Evolutionary conservation across 2,888 invertebrate species (phyloP).

Genomic region (Leptarthrus brevirostris): DNA sequence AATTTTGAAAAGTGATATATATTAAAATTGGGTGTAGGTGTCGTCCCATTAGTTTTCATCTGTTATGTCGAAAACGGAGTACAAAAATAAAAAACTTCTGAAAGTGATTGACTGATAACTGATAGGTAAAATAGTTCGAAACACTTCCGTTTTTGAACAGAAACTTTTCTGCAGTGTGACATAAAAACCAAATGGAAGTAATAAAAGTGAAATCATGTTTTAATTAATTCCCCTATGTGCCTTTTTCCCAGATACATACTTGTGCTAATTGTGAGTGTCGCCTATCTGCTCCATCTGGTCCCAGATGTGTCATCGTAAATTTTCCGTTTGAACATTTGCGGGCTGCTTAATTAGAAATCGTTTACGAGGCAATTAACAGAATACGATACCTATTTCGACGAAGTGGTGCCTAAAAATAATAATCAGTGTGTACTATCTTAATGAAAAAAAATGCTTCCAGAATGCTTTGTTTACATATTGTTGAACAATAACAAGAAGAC

Average conservation of each 20-base stretch:
- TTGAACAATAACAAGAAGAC: not conserved
- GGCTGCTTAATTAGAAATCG: not conserved
- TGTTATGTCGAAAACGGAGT: not conserved
- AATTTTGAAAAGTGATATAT: not conserved
- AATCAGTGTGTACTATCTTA: conserved; percentile 27
- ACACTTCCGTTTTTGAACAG: not conserved
- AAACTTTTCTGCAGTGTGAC: not conserved
- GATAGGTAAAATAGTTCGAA: no score
- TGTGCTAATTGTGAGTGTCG: not conserved
- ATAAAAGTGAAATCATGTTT: not conserved
- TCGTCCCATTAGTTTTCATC: not conserved
- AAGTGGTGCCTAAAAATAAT: not conserved
- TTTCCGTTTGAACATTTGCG: not conserved
- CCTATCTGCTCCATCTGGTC: not conserved
- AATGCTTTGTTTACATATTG: not conserved
- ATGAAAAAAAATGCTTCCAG: conserved; percentile 10
- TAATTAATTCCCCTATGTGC: not conserved
- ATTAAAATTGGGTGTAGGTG: not conserved
- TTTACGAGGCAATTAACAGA: not conserved
- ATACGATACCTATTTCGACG: not conserved
- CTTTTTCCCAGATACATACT: not conserved
- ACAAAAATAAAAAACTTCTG: not conserved
- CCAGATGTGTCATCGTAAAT: not conserved
- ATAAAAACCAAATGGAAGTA: not conserved
- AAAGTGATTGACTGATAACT: not conserved